phyloP scores from a whole-genome alignment of 2,113 vertebrate genomes.

The Onychostoma macrolepis region DNA sequence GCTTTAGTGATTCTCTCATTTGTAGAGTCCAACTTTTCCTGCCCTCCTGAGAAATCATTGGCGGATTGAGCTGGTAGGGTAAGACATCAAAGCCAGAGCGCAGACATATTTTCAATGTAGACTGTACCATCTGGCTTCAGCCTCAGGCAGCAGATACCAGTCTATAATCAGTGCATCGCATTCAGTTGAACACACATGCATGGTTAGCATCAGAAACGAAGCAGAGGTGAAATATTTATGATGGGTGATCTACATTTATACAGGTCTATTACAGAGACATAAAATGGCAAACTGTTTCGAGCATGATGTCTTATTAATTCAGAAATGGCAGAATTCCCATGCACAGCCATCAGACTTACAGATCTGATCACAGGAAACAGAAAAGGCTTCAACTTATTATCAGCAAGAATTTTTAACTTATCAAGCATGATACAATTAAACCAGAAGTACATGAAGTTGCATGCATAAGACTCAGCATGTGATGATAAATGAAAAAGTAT shows the following conservation, averaged over 20 bases:
- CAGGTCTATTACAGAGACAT: not conserved
- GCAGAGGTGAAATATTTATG: not conserved
- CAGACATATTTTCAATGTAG: slow-evolving; percentile 52
- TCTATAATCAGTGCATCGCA: not conserved
- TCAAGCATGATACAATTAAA: not conserved
- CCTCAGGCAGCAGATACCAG: slow-evolving; percentile 28
- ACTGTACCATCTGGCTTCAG: slow-evolving; percentile 51
- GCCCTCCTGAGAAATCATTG: slow-evolving; percentile 70
- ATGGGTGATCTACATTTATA: not conserved
- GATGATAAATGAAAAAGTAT: not conserved
- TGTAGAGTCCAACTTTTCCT: slow-evolving; percentile 61
- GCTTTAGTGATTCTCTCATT: slow-evolving; percentile 67
- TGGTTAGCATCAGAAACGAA: not conserved
- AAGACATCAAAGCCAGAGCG: slow-evolving; percentile 64
- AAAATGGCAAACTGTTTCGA: not conserved
- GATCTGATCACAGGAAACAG: not conserved
- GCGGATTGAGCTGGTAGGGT: slow-evolving; percentile 59
- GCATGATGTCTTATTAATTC: not conserved
- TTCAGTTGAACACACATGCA: not conserved
- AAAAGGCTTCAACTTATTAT: not conserved
- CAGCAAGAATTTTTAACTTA: not conserved
- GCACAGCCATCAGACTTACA: not conserved
- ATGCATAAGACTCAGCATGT: not conserved
- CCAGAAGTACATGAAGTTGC: not conserved
- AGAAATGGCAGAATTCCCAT: not conserved